phyloP scores from a whole-genome alignment of 1,140 invertebrate species.

The Metaphire vulgaris region DNA sequence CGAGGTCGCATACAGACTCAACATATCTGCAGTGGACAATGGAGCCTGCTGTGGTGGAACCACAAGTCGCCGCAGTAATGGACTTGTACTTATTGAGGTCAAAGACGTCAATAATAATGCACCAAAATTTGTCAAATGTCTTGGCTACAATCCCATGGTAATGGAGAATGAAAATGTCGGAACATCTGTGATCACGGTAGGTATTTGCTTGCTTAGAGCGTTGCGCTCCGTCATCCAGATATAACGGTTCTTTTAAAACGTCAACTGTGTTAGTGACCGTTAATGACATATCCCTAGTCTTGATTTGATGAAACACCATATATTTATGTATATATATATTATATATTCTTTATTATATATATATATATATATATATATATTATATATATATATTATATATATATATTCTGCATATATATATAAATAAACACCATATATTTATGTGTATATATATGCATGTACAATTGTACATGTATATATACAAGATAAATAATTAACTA shows the following conservation, averaged over 20 bases:
- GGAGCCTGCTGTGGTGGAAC: constrained; percentile 83
- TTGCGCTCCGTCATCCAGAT: neutral
- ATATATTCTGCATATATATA: neutral
- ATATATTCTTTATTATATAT: neutral
- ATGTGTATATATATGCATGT: too few species aligned
- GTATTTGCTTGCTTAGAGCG: neutral
- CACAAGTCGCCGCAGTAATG: constrained; percentile 77
- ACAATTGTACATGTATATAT: too few species aligned
- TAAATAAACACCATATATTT: neutral
- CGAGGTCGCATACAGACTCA: constrained; percentile 75
- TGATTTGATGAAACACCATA: neutral
- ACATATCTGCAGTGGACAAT: constrained; percentile 88
- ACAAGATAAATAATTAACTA: too few species aligned
- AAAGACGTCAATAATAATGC: constrained; percentile 95
- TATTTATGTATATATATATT: neutral
- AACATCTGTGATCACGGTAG: constrained; percentile 31
- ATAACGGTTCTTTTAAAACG: too few species aligned
- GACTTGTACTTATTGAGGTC: constrained; percentile 89
- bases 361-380: neutral
- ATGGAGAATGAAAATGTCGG: constrained; percentile 31
- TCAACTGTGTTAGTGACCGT: too few species aligned
- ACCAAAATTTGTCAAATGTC: constrained; percentile 85
- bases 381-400: neutral
- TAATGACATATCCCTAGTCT: neutral
- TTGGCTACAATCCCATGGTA: constrained; percentile 59